Evolutionary conservation across 2,888 invertebrate species (phyloP), one percentile per base, ranked within the genome.

Genomic region (Cremastinae sp.): DNA sequence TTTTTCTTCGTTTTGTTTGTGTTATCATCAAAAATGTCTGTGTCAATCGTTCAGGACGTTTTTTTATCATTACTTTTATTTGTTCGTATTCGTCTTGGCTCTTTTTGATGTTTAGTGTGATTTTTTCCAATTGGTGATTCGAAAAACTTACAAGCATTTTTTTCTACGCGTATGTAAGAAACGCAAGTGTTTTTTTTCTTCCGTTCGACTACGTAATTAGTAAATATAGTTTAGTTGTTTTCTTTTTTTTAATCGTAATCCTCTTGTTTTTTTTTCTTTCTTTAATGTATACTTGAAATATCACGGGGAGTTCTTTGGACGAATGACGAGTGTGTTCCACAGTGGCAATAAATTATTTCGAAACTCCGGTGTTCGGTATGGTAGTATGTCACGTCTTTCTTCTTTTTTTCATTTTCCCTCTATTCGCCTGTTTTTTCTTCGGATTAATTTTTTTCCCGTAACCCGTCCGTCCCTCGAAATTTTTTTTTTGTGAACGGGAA

Each of bases 231-330:
- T n/a, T 47, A 39, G 47, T 20, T 9, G 8, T 43, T 35, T 65
- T 66, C 18, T 35, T 49, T 61, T 39, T 41, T 8, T 64, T 62
- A 5, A 12, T 71, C 69, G 58, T 8, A n/a, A n/a, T 68, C 66
- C 12, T 45, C n/a, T n/a, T n/a, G n/a, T n/a, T 61, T 61, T 71
- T 53, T 64, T 58, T 56, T 41, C 62, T 66, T 20, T 20, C 14
- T 65, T 58, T 41, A 39, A 72, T 69, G 68, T 76, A 76, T 76
- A 76, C 62, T 68, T 68, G 75, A 78, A 78, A 78, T 78, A 78
- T 78, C 78, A 78, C 78, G 73, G 78, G 78, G 70, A 78, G 75
- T 78, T 75, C 18, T 73, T 68, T 78, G 78, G 78, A 78, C 78
- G 78, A 78, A 78, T 78, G 58, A 69, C 68, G 69, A 69, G 59